phyloP scores from a whole-genome alignment of 2,113 vertebrate species.

The Odontophorus gujanensis region DNA sequence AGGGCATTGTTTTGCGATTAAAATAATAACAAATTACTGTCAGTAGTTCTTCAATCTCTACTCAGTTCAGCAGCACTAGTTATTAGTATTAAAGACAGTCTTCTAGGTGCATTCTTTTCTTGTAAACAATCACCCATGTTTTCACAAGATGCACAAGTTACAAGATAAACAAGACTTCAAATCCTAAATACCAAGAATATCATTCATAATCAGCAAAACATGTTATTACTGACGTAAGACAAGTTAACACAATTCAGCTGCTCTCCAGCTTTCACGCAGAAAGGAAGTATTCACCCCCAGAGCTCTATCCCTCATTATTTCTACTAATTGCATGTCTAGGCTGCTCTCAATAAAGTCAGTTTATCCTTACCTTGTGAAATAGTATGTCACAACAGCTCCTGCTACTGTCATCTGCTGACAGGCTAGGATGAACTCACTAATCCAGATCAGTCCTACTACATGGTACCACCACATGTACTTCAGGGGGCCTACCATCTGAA shows the following conservation, averaged over 20 bases:
- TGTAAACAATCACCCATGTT: background rate
- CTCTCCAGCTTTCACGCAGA: background rate
- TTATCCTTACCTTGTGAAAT: slow-evolving; percentile 91
- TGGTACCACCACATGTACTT: slow-evolving; percentile 99
- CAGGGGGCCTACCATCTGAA: slow-evolving; percentile 85
- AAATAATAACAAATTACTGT: background rate
- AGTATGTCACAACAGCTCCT: slow-evolving; percentile 96
- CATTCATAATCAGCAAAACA: background rate
- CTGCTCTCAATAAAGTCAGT: background rate
- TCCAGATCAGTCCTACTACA: slow-evolving; percentile 94
- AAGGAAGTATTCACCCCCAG: background rate
- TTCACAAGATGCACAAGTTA: background rate
- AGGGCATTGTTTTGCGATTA: background rate
- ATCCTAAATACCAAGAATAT: background rate
- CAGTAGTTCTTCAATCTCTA: background rate
- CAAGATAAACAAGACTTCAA: background rate
- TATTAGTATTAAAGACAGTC: background rate
- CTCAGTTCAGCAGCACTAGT: background rate
- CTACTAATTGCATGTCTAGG: background rate
- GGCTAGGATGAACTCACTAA: slow-evolving; percentile 96
- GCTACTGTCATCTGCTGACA: slow-evolving; percentile 99
- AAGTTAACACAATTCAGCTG: background rate
- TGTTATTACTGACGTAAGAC: background rate
- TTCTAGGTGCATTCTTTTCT: background rate
- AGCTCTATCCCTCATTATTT: background rate